Base-by-base conservation (phyloP, 2,888 invertebrate genomes). In the Polyommatus iphigenia region DNA sequence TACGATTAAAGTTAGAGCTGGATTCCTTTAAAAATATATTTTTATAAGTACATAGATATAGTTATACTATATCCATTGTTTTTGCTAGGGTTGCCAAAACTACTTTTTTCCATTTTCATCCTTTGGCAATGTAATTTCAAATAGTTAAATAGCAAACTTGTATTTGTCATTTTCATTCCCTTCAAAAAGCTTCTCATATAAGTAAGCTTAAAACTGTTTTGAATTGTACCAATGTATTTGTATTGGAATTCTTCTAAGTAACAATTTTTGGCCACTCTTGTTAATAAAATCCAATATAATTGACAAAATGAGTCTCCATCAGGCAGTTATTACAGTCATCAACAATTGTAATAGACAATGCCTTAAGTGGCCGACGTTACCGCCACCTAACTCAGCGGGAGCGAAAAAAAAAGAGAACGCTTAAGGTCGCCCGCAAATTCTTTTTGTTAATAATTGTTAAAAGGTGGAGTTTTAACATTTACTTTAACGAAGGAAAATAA, bases 321-420 rank as follows among this genome's bases (percentile, higher is more conserved):
- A 75, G 81, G 83, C 83, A 82, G 86, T 88, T 89, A 90, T 88
- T 87, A 85, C 85, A 80, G 87, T 89, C 89, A 92, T 92, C 90
- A 91, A 89, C 87, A 89, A 90, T 91, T 90, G 87, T 88, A 89
- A 90, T 85, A 83, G 83, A 86, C 88, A 92, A 83, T 83, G 84
- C 87, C 83, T 88, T 92, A 92, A 93, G 92, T 92, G 91, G 89
- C 86, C 87, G 90, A 87, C 88, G 85, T 92, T 92, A 91, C 90
- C 89, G 85, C 88, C 86, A 88, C 88, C 88, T 87, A 90, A 89
- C 90, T 86, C 93, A 90, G 92, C 89, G 91, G 91, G 92, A 90
- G 88, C 89, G 91, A 93, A 93, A 93, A 93, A 93, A 93, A 93
- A 93, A 93, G 93, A 92, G 92, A 92, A 92, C 93, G 92, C 92